A percentile compares a stretch with the other conserved stretches of the same genome.
Conservation (phyloP, 2,888 invertebrate species). For the Melieria picta region DNA sequence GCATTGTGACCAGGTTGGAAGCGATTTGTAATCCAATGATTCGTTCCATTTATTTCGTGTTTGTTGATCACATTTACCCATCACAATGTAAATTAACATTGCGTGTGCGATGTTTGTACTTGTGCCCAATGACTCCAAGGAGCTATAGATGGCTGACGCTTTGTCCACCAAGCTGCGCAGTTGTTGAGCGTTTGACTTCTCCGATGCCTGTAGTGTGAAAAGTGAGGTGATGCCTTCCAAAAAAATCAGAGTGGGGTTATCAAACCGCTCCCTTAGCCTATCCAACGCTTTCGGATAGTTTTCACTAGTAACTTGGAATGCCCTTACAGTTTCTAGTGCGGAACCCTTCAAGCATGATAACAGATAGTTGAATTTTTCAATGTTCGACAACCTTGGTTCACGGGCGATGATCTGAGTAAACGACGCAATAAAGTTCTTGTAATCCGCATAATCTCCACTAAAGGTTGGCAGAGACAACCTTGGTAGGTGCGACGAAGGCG, state of each 20-base stretch:
- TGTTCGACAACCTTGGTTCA: slow-evolving; percentile 27
- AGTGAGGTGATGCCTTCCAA: neutral
- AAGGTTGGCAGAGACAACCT: slow-evolving; percentile 20
- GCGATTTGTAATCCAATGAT: slow-evolving; percentile 8
- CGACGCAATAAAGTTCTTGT: slow-evolving; percentile 34
- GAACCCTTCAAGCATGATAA: slow-evolving; percentile 6
- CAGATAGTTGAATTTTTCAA: slow-evolving; percentile 35
- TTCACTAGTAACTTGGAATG: slow-evolving; percentile 1
- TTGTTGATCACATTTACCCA: slow-evolving; percentile 11
- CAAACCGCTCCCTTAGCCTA: neutral
- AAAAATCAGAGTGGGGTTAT: slow-evolving; percentile 11
- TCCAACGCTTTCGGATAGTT: slow-evolving; percentile 1
- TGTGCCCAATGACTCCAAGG: slow-evolving; percentile 16
- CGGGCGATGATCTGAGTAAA: slow-evolving; percentile 31
- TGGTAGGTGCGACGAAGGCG: slow-evolving; percentile 8
- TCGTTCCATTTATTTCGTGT: slow-evolving; percentile 17
- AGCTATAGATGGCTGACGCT: slow-evolving; percentile 15
- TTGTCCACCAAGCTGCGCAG: slow-evolving; percentile 11
- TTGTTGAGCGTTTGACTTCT: neutral
- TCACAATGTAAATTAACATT: slow-evolving; percentile 19
- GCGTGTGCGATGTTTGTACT: slow-evolving; percentile 12
- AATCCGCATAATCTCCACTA: slow-evolving; percentile 34
- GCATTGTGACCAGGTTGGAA: slow-evolving; percentile 9
- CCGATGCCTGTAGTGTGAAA: neutral
- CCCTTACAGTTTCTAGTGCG: neutral